Conservation (phyloP, 2,888 invertebrate species). For the Phoronis australis region DNA sequence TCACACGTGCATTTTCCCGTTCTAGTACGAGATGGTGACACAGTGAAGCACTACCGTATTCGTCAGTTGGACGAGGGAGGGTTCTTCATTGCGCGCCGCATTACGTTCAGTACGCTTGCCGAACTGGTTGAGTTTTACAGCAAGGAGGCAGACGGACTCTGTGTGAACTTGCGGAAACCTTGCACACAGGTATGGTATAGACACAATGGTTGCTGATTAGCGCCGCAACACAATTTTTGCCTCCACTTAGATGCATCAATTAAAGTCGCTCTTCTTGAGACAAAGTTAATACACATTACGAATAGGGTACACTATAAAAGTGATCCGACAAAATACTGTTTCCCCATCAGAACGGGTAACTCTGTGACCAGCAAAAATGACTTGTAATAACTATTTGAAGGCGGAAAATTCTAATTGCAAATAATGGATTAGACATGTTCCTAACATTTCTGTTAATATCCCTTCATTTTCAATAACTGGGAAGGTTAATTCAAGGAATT, state of each 20-base stretch:
- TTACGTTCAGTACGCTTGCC: constrained; percentile 93
- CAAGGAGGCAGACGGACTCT: constrained; percentile 95
- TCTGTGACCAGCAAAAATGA: no score
- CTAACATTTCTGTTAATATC: no score
- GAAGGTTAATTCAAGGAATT: no score
- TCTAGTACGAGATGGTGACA: constrained; percentile 95
- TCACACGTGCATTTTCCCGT: constrained; percentile 24
- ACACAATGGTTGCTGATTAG: background rate
- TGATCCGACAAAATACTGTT: no score
- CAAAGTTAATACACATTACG: no score
- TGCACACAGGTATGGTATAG: constrained; percentile 47
- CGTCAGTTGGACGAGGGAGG: constrained; percentile 96
- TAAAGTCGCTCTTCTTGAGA: no score
- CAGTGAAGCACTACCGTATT: constrained; percentile 98
- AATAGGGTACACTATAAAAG: no score
- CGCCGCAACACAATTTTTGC: background rate
- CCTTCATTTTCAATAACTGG: no score
- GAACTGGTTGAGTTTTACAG: constrained; percentile 97
- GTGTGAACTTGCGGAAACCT: constrained; percentile 73
- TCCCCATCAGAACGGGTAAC: no score
- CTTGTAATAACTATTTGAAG: no score
- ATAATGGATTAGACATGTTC: no score
- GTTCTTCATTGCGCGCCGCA: constrained; percentile 96
- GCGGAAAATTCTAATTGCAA: no score
- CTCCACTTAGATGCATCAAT: background rate